Base-by-base conservation (phyloP, 2,113 vertebrate genomes). In the Myotis yumanensis region DNA sequence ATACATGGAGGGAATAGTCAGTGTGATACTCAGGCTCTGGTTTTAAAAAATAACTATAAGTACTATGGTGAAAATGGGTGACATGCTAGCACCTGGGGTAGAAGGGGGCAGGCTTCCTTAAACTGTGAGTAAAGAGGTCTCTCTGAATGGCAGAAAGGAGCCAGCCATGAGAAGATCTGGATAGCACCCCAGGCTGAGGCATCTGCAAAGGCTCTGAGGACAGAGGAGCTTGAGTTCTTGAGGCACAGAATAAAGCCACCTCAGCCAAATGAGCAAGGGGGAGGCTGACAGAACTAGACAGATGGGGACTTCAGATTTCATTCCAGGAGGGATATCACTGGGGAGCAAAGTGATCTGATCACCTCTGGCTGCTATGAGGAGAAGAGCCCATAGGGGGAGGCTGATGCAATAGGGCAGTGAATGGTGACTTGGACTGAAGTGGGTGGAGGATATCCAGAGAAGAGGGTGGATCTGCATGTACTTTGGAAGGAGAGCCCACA, bases 251-350 rank as follows among this genome's bases (percentile, higher is more conserved):
- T 6, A 37, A 46, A 76, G 69, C 59, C 16, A 1, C 32, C 0
- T 1, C 11, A 35, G 23, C n/a, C n/a, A 25, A 8, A 25, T 37
- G 69, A 48, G 10, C 40, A 30, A 51, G 0, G 4, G 11, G 4
- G 43, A 51, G 62, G 20, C 3, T 18, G 54, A 25, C 14, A 79
- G 52, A 89, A 64, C 14, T 5, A 46, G 46, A 59, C 40, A 37
- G 57, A 32, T 1, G 32, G 2, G 20, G 32, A 43, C 1, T 59
- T 66, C 30, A 62, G 22, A 37, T 30, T 90, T 32, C 46, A 66
- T 48, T 35, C 46, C 0, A 20, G 11, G n/a, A 51, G 14, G 30
- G 72, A 69, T n/a, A 32, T 86, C 20, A 14, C 1, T 28, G 28
- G 25, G 4, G 4, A 72, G 32, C 17, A 43, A 66, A 57, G 23